Conservation (phyloP, 1,140 invertebrate genomes). For the Probaryconus sp. region DNA sequence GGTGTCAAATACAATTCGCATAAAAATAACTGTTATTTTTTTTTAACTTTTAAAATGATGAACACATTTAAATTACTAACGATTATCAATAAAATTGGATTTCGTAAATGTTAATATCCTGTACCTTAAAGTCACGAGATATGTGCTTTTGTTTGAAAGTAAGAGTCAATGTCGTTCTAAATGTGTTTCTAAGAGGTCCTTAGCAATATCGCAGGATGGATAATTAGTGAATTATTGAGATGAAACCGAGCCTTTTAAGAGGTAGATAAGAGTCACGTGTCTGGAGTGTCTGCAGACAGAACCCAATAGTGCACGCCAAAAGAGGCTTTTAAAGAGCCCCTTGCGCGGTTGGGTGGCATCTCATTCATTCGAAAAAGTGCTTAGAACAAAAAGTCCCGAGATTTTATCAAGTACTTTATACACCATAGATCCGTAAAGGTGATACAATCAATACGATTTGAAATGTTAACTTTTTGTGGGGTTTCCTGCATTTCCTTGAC, state of each 20-base stretch:
- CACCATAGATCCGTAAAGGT: not conserved
- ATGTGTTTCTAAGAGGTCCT: conserved; percentile 15
- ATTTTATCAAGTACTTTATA: conserved; percentile 8
- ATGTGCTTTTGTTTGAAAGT: not conserved
- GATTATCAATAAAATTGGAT: too few relatives aligned
- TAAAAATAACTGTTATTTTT: too few relatives aligned
- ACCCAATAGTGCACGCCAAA: conserved; percentile 13
- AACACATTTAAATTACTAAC: too few relatives aligned
- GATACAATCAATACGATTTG: too few relatives aligned
- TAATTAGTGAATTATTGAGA: conserved; percentile 44
- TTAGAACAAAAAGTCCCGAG: conserved; percentile 3
- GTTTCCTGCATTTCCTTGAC: too few relatives aligned
- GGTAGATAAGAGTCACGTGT: conserved; percentile 37
- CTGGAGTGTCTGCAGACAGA: conserved; percentile 28
- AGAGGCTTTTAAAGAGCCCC: conserved; percentile 10
- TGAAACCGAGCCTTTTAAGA: conserved; percentile 38
- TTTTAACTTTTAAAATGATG: not conserved
- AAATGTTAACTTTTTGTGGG: too few relatives aligned
- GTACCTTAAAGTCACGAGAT: too few relatives aligned
- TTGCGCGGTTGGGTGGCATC: conserved; percentile 20
- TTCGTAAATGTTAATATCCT: too few relatives aligned
- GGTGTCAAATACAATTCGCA: conserved; percentile 63
- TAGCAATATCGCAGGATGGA: not conserved
- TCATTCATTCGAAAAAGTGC: conserved; percentile 14
- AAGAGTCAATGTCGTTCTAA: not conserved